Base-by-base conservation (phyloP, 1,140 invertebrate genomes). In the Littorina saxatilis region DNA sequence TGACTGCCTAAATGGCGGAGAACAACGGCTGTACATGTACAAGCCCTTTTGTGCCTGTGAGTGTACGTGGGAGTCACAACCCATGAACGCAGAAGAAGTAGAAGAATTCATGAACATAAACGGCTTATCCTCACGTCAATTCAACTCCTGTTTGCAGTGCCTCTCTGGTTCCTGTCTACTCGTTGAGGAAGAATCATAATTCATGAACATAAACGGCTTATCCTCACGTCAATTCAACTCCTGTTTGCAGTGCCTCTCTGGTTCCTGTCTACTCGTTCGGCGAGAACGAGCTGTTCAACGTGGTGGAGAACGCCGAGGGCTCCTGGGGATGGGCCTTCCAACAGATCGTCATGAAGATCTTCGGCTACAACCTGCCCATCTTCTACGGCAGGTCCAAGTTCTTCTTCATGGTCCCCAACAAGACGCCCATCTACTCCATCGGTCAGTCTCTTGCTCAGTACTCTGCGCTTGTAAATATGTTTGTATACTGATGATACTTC, bases 251-350 rank as follows among this genome's bases (percentile, higher is more conserved):
- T 29, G 94, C 95, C 7, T 93, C 95, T 0, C 91, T 98, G 80
- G 97, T 98, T 2, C 98, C 97, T 35, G 95, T 97, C 0, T 95
- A 98, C 88, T 96, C 96, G 0, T 99, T 99, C 92, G 97, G 97
- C 0, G 98, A 99, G 92, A 96, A 96, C 20, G 96, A 98, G 86
- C 90, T 98, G 0, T 99, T 95, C 91, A 94, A 95, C 84, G 97
- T 98, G 7, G 75, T 91, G 17, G 86, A 93, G 20, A 96, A 96
- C 91, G 95, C 96, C 0, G 93, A 95, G 66, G 95, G 96, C 35
- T 96, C 96, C 2, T 83, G 91, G 1, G 84, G 98, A 0, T 92
- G 95, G 23, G 93, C 91, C 15, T 84, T 96, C 23, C 97, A 98
- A 91, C 94, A 96, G 68, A 92, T 89, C 17, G 88, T 97, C 0